Conservation (phyloP, 2,797 vertebrate genomes). For the Coccyzus lansbergi region DNA sequence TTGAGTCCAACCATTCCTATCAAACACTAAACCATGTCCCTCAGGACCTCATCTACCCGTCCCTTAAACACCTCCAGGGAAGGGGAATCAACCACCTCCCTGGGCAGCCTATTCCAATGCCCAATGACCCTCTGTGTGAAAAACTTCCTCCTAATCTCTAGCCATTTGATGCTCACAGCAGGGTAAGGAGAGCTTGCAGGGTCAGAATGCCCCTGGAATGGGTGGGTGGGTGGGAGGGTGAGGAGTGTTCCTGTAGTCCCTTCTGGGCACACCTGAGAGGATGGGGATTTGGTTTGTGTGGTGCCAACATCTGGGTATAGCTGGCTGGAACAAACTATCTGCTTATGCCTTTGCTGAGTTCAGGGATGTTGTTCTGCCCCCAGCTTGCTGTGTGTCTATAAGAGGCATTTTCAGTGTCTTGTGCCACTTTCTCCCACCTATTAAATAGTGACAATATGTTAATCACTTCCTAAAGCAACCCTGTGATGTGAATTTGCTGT, state of each 20-base stretch:
- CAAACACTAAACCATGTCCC: too few relatives aligned
- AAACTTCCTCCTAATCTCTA: too few relatives aligned
- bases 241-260: background rate
- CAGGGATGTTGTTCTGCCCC: rapidly evolving
- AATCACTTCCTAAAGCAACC: background rate
- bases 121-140: too few relatives aligned
- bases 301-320: background rate
- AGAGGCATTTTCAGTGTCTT: background rate
- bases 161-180: background rate
- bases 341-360: background rate
- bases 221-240: too few relatives aligned
- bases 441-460: background rate
- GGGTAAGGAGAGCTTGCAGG: background rate
- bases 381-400: rapidly evolving
- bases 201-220: background rate
- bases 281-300: background rate
- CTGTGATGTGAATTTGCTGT: background rate
- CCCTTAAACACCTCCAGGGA: too few relatives aligned
- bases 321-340: background rate
- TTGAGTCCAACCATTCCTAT: too few relatives aligned
- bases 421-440: background rate
- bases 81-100: too few relatives aligned
- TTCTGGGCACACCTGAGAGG: too few relatives aligned
- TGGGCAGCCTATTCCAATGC: too few relatives aligned
- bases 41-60: too few relatives aligned